Base-by-base conservation (phyloP, 2,113 vertebrate species). In the Zonotrichia leucophrys region DNA sequence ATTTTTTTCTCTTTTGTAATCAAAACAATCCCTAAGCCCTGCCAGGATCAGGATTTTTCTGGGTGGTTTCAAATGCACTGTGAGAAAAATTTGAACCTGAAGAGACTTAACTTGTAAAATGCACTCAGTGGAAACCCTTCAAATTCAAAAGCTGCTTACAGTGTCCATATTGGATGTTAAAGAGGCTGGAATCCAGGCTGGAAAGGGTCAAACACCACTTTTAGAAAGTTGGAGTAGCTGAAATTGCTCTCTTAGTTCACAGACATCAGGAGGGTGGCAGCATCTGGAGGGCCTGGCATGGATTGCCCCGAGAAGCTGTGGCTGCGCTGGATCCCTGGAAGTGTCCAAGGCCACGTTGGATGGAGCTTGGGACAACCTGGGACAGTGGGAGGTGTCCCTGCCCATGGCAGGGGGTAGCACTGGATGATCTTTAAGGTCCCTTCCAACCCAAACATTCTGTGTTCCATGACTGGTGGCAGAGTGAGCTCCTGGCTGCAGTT, bases 291-390 rank as follows among this genome's bases (percentile, higher is more conserved):
- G 31, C 10, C 21, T n/a, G 55, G 55, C 55, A 41, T 19, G 27
- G 62, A 12, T 0, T 68, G 7, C 6, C 11, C 20, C 8, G 30
- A 68, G 62, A 15, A 55, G 25, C 41, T 55, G 55, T 42, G 55
- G 41, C 46, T 60, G 30, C 14, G n/a, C 30, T 39, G 69, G 23
- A 55, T 69, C 24, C 25, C 47, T 83, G 63, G 21, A 22, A 55
- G n/a, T 49, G n/a, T 49, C 47, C 70, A 47, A 56, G 30, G 30
- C n/a, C n/a, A n/a, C 3, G 2, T 0, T 47, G 39, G 28, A 52
- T 0, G 0, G 46, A 11, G 11, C 6, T 75, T 75, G 69, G 47
- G 41, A 15, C n/a, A 47, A 0, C 8, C n/a, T 83, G 63, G 30
- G 41, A 4, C 0, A 4, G 55, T 31, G 63, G 41, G 3, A 83